Conservation (phyloP, 2,113 vertebrate species). For the Chitala chitala region DNA sequence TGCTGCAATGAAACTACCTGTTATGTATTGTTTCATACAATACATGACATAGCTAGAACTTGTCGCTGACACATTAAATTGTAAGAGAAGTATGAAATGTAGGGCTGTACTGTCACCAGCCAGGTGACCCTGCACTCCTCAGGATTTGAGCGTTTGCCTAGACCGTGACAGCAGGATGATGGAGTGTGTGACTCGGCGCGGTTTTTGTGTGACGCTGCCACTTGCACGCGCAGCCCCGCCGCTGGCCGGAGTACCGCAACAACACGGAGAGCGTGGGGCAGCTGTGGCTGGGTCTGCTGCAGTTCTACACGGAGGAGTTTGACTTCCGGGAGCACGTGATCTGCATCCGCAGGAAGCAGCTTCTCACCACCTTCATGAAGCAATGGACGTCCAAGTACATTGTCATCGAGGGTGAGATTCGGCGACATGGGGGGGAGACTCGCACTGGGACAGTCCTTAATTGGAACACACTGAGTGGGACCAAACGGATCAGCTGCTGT, state of each 20-base stretch:
- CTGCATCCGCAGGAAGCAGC: slow-evolving; percentile 75
- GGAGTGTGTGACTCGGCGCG: neutral
- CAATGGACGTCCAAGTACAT: slow-evolving; percentile 97
- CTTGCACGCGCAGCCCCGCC: slow-evolving; percentile 56
- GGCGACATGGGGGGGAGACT: neutral
- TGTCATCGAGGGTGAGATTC: slow-evolving; percentile 82
- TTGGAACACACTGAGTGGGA: no score
- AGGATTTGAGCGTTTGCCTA: neutral
- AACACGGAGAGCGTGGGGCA: slow-evolving; percentile 84
- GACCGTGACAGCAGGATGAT: neutral
- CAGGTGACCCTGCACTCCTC: no score
- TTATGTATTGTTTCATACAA: no score
- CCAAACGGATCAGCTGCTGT: no score
- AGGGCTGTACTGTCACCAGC: no score
- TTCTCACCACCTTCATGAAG: slow-evolving; percentile 95
- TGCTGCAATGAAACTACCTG: no score
- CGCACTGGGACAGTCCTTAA: no score
- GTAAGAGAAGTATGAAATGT: no score
- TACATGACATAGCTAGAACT: no score
- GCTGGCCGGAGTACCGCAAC: slow-evolving; percentile 73
- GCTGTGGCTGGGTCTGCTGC: slow-evolving; percentile 86
- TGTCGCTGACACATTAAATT: no score
- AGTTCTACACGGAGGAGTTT: slow-evolving; percentile 90
- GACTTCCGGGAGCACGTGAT: slow-evolving; percentile 93
- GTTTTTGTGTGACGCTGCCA: neutral